Percentiles rank a stretch among this genome's conserved stretches.
phyloP scores from a whole-genome alignment of 2,888 invertebrate genomes.

The Sinotaia quadrata region DNA sequence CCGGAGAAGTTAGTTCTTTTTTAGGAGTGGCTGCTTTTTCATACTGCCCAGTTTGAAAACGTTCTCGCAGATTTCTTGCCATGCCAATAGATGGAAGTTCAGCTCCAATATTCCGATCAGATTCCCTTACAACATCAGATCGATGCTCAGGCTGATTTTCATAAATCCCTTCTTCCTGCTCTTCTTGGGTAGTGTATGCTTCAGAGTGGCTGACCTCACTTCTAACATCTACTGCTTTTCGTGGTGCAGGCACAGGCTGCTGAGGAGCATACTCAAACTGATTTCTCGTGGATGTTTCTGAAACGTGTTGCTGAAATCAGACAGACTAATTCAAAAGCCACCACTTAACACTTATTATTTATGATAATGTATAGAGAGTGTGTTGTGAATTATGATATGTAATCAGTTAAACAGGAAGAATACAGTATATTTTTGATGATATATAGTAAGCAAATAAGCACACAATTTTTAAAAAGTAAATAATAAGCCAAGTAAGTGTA shows the following conservation, averaged over 20 bases:
- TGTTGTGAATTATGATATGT: no score
- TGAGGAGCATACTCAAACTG: conserved; percentile 48
- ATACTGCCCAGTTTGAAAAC: conserved; percentile 86
- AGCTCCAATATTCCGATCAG: conserved; percentile 54
- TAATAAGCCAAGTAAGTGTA: no score
- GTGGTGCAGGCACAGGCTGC: conserved; percentile 28
- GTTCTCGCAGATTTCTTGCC: conserved; percentile 84
- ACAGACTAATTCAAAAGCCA: no score
- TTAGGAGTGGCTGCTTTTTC: conserved; percentile 33
- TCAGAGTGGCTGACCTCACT: conserved; percentile 22
- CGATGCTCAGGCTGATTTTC: conserved; percentile 41
- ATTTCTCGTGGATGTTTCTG: conserved; percentile 47
- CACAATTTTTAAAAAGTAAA: no score
- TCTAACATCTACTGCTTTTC: conserved; percentile 33
- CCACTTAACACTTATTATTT: no score
- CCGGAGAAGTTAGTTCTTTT: conserved; percentile 48
- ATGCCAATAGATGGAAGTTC: conserved; percentile 78
- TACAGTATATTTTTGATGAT: no score
- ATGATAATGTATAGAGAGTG: no score
- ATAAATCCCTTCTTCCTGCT: conserved; percentile 43
- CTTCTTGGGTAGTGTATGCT: conserved; percentile 30
- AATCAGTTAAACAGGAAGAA: no score
- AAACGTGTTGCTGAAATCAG: conserved; percentile 44
- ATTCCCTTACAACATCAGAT: conserved; percentile 70
- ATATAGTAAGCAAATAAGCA: no score